Evolutionary conservation across 1,140 invertebrate genomes (phyloP).

Genomic region (Sinonovacula constricta): DNA sequence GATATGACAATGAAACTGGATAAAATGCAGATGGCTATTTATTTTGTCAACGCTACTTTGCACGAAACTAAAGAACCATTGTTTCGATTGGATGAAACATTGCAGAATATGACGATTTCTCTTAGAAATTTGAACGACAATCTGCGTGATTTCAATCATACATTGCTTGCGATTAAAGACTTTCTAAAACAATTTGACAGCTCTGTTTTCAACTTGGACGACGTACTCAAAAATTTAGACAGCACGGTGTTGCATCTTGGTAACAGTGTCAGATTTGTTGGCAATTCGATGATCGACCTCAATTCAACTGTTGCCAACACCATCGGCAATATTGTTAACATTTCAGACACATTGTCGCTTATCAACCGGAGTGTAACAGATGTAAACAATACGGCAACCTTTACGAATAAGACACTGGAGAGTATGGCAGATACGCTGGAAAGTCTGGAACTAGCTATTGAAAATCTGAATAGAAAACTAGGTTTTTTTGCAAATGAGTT

Average conservation of each 20-base stretch:
- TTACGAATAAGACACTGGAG: slow-evolving; percentile 43
- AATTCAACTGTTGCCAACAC: slow-evolving; percentile 16
- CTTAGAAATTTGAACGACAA: slow-evolving; percentile 40
- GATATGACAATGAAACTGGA: slow-evolving; percentile 43
- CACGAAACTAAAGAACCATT: slow-evolving; percentile 40
- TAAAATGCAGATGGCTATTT: slow-evolving; percentile 31
- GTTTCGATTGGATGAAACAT: slow-evolving; percentile 17
- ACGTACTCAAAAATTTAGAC: slow-evolving; percentile 36
- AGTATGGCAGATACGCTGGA: slow-evolving; percentile 36
- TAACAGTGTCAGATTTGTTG: slow-evolving; percentile 15
- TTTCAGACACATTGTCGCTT: slow-evolving; percentile 16
- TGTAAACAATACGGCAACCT: slow-evolving; percentile 27
- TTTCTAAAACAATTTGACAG: slow-evolving; percentile 37
- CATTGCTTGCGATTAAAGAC: slow-evolving; percentile 26
- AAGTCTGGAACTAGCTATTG: slow-evolving; percentile 25
- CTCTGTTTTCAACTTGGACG: slow-evolving; percentile 39
- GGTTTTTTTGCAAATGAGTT: slow-evolving; percentile 1
- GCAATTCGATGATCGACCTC: slow-evolving; percentile 11
- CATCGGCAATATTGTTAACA: slow-evolving; percentile 12
- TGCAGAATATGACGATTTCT: slow-evolving; percentile 44
- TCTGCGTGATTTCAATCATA: slow-evolving; percentile 29
- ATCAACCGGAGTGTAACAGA: slow-evolving; percentile 35
- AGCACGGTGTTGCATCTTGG: slow-evolving; percentile 22
- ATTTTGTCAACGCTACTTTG: slow-evolving; percentile 41
- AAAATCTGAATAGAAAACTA: slow-evolving; percentile 7